phyloP scores from a whole-genome alignment of 2,888 invertebrate genomes.

The Zaprionus obscuricornis region DNA sequence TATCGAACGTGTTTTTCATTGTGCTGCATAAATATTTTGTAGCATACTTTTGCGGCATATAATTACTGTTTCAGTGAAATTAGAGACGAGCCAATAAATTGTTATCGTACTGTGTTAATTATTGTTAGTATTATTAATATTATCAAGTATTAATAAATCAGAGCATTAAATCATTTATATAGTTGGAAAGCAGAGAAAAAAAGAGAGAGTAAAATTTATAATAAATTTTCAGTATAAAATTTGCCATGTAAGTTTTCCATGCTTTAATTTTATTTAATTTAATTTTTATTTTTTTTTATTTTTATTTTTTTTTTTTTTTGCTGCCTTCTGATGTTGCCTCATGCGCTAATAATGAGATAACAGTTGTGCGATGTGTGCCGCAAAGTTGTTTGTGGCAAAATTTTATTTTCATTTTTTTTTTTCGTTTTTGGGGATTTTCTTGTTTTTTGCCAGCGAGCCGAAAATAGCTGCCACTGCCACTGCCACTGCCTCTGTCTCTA shows the following conservation, averaged over 20 bases:
- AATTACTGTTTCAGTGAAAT: background rate
- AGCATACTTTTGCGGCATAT: too few species aligned
- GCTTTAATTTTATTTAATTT: background rate
- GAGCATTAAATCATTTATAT: too few species aligned
- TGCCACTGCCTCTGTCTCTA: background rate
- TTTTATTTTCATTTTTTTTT: background rate
- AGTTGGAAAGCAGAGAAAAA: too few species aligned
- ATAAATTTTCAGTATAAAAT: background rate
- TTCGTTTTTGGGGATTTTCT: too few species aligned
- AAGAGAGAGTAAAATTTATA: too few species aligned
- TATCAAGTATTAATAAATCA: too few species aligned
- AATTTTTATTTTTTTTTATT: too few species aligned
- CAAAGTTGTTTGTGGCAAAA: constrained; percentile 9
- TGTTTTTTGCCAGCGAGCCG: background rate
- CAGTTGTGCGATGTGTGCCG: constrained; percentile 12
- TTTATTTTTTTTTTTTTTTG: too few species aligned
- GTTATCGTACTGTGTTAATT: constrained; percentile 12
- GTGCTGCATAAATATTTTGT: constrained; percentile 6
- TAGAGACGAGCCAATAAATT: constrained; percentile 3
- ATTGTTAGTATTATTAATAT: too few species aligned
- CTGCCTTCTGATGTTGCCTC: constrained; percentile 27
- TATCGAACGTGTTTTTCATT: constrained; percentile 4
- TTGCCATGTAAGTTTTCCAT: background rate
- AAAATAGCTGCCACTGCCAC: constrained; percentile 12
- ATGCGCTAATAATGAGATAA: constrained; percentile 44